Evolutionary conservation across 2,888 invertebrate species (phyloP).

Genomic region (Watsonalla binaria): DNA sequence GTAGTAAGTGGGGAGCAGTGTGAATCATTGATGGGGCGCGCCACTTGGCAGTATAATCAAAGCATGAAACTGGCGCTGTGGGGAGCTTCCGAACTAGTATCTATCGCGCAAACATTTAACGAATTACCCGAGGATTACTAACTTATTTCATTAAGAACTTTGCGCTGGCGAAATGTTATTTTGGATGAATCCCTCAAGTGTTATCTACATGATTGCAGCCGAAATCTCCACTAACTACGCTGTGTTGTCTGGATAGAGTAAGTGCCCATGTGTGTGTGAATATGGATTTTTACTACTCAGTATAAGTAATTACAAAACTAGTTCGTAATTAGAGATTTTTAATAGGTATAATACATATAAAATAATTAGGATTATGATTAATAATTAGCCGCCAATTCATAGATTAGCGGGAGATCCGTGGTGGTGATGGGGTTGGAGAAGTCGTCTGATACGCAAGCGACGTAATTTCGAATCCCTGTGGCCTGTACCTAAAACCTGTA

Average conservation of each 20-base stretch:
- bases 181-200: constrained; percentile 58
- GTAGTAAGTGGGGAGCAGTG: not conserved
- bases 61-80: constrained; percentile 33
- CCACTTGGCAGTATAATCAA: constrained; percentile 22
- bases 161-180: constrained; percentile 56
- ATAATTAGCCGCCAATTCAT: too few species aligned
- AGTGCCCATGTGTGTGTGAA: not conserved
- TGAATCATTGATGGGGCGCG: constrained; percentile 28
- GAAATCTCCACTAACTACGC: constrained; percentile 29
- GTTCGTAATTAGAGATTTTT: too few species aligned
- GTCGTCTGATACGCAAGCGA: too few species aligned
- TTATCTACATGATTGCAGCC: constrained; percentile 54
- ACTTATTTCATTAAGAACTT: constrained; percentile 72
- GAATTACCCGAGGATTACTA: constrained; percentile 66
- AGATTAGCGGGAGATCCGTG: too few species aligned
- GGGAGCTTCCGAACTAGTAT: constrained; percentile 40
- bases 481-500: too few species aligned
- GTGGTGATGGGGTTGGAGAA: too few species aligned
- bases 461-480: too few species aligned
- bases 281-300: too few species aligned
- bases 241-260: constrained; percentile 11
- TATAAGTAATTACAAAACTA: too few species aligned
- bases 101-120: constrained; percentile 60
- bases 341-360: too few species aligned
- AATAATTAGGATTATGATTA: too few species aligned